Base-by-base conservation (phyloP, 1,140 invertebrate genomes). In the Solen grandis region DNA sequence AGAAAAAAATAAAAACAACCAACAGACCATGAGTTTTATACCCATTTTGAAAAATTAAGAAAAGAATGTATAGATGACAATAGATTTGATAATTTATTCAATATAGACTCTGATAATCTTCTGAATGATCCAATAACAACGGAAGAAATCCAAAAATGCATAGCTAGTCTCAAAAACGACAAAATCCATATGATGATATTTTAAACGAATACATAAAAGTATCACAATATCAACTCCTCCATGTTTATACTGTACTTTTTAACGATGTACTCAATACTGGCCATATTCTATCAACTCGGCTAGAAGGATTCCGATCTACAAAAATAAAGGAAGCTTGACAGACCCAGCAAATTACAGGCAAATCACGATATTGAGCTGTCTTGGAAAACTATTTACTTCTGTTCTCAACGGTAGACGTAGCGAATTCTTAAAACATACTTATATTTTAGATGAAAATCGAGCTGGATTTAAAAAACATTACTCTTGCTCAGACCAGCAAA, bases 101-200 rank as follows among this genome's bases (percentile, higher is more conserved):
- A n/a, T n/a, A 46, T 46, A 10, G 41, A 46, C 19, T 46, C 41
- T 19, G 19, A 46, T 46, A 19, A 46, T 46, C 19, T 41, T 50
- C 10, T 68, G 50, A 68, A 68, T 68, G 16, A 27, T 25, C 38
- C 65, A 10, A 68, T 68, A 5, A 50, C 65, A 25, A 14, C 65
- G 25, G 35, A 68, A 68, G 65, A 68, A 68, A 68, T 68, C 22
- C 10, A 68, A 5, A 68, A 68, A 68, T n/a, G n/a, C 13, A n/a
- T n/a, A n/a, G n/a, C n/a, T n/a, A n/a, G n/a, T n/a, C n/a, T n/a
- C n/a, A n/a, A n/a, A n/a, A n/a, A n/a, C n/a, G n/a, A n/a, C n/a
- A n/a, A n/a, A n/a, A n/a, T n/a, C n/a, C n/a, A n/a, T n/a, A n/a
- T n/a, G n/a, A n/a, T n/a, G n/a, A n/a, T n/a, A n/a, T n/a, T n/a